These are phyloP conservation scores for Lycocerus yunnanus DNA, from an alignment of 2,888 invertebrate genomes.

Conservation along the genomic window DNA sequence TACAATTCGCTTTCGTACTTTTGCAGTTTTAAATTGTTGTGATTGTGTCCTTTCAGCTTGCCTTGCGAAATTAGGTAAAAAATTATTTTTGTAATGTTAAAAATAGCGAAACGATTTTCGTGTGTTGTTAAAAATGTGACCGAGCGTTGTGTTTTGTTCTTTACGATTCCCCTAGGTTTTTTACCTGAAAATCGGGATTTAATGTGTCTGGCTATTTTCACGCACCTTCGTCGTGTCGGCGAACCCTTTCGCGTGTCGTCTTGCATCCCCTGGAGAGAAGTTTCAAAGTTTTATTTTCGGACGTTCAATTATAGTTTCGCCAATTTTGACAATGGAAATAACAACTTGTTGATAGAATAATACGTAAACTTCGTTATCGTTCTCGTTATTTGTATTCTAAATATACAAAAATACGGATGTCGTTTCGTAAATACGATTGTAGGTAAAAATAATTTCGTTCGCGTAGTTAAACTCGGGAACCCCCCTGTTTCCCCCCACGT, in stretches of 20 bases:
- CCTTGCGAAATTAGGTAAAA: not conserved
- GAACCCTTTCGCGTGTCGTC: not conserved
- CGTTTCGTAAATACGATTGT: not conserved
- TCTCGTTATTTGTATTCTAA: not conserved
- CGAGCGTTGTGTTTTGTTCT: not conserved
- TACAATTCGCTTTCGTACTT: conserved; percentile 27
- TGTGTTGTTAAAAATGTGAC: not conserved
- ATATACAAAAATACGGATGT: not conserved
- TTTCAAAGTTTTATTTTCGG: not conserved
- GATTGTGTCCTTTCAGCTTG: not conserved
- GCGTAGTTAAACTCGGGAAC: not conserved
- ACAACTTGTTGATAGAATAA: not conserved
- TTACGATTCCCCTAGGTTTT: not conserved
- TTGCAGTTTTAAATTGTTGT: not conserved
- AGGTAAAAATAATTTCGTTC: not conserved
- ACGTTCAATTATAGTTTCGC: not conserved
- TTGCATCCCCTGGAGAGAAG: not conserved
- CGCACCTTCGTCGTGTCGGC: not conserved
- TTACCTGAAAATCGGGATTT: not conserved
- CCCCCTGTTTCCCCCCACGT: not conserved
- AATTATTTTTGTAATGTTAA: not conserved
- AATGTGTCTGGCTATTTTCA: not conserved
- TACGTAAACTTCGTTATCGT: not conserved
- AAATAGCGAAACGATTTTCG: not conserved
- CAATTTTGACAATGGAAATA: not conserved